Conservation (phyloP, 2,113 vertebrate species). For the cattle (Bos taurus) region DNA sequence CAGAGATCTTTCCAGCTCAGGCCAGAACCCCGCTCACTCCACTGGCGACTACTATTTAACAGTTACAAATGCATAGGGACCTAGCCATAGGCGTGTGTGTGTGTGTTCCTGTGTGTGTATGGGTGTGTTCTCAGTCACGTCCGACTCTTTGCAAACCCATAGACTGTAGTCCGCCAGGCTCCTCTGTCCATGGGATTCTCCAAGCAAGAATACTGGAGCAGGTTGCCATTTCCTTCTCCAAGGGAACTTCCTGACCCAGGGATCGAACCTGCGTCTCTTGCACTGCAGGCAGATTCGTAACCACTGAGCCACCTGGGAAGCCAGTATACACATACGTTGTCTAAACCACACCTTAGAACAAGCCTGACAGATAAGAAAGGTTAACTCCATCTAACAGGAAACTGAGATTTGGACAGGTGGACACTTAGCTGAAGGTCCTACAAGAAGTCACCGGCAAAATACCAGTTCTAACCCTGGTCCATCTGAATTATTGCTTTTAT, state of each 20-base stretch:
- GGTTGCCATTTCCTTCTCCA: neutral
- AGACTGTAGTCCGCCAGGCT: neutral
- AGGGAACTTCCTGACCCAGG: neutral
- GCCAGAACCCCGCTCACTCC: neutral
- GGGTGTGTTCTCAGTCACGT: neutral
- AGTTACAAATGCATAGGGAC: neutral
- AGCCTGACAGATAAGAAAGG: neutral
- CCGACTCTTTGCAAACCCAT: neutral
- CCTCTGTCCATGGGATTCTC: neutral
- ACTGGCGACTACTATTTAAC: neutral
- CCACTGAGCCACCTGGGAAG: neutral
- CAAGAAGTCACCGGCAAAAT: neutral
- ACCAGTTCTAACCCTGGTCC: neutral
- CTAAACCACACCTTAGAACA: neutral
- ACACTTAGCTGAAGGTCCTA: neutral
- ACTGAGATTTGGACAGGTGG: neutral
- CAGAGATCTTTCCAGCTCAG: neutral
- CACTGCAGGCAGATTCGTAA: neutral
- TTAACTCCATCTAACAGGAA: neutral
- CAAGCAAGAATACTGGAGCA: neutral
- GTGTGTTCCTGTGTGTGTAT: neutral
- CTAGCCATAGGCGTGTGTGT: neutral
- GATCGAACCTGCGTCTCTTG: neutral
- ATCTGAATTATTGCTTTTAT: neutral
- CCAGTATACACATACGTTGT: rapidly evolving